Conservation (phyloP, 2,888 invertebrate genomes). For the Macaria liturata region DNA sequence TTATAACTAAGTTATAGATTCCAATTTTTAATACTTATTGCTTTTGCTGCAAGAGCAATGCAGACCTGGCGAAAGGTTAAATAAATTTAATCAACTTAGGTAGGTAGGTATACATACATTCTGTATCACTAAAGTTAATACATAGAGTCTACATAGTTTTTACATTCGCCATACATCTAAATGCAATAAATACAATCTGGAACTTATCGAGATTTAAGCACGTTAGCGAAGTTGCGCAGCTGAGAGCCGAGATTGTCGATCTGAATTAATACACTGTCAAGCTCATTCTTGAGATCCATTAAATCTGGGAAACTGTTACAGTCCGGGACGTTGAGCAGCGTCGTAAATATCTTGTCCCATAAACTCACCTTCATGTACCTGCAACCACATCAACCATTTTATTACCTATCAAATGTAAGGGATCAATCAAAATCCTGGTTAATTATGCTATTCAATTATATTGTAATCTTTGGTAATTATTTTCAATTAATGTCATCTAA, state of each 20-base stretch:
- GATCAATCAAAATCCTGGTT: too few relatives aligned
- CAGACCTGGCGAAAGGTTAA: slow-evolving; percentile 54
- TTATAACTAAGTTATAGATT: slow-evolving; percentile 60
- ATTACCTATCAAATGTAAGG: neutral
- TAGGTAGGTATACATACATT: slow-evolving; percentile 46
- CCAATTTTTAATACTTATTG: slow-evolving; percentile 68
- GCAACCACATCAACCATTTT: slow-evolving; percentile 38
- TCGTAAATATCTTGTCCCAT: slow-evolving; percentile 92
- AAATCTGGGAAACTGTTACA: slow-evolving; percentile 90
- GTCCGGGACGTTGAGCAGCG: slow-evolving; percentile 91
- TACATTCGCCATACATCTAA: slow-evolving; percentile 75
- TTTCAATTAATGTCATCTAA: too few relatives aligned
- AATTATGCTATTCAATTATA: too few relatives aligned
- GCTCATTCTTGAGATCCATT: slow-evolving; percentile 78
- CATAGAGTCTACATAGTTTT: slow-evolving; percentile 53
- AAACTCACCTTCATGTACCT: slow-evolving; percentile 88
- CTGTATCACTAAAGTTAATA: slow-evolving; percentile 63
- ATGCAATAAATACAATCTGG: slow-evolving; percentile 79
- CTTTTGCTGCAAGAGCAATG: slow-evolving; percentile 56
- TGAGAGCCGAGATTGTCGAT: slow-evolving; percentile 67
- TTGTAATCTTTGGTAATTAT: too few relatives aligned
- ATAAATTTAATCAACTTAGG: slow-evolving; percentile 48
- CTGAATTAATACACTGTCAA: slow-evolving; percentile 66
- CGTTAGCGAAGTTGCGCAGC: slow-evolving; percentile 77
- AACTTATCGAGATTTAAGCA: slow-evolving; percentile 77